phyloP scores from a whole-genome alignment of 92 coral and sea anemone genomes.

The Ricordea florida region DNA sequence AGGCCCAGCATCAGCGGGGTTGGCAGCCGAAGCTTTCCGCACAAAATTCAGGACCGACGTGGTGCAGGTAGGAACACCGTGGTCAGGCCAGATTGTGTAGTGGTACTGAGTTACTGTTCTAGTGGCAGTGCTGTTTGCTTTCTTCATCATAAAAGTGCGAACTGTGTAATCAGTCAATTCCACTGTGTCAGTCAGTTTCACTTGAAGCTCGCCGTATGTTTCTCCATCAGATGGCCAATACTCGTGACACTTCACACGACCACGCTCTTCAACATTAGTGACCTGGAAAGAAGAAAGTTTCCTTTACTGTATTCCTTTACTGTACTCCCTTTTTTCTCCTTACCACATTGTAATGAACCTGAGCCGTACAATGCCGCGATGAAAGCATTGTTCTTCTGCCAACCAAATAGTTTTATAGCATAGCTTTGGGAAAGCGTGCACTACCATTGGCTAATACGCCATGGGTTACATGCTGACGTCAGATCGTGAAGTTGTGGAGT shows the following conservation, averaged over 20 bases:
- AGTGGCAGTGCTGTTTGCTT: constrained; percentile 58
- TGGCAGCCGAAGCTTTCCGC: constrained; percentile 85
- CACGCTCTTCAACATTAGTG: constrained; percentile 88
- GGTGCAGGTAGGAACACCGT: constrained; percentile 89
- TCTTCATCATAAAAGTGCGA: constrained; percentile 70
- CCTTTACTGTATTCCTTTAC: too few species aligned
- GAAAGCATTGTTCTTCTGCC: too few species aligned
- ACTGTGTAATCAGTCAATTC: constrained; percentile 88
- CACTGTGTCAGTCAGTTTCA: constrained; percentile 66
- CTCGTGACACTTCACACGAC: constrained; percentile 90
- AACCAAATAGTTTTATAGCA: too few species aligned
- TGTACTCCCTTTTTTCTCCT: too few species aligned
- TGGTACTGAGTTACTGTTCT: constrained; percentile 83
- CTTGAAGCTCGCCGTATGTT: constrained; percentile 64
- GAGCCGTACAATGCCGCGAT: too few species aligned
- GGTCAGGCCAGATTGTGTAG: constrained; percentile 99
- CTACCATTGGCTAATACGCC: too few species aligned
- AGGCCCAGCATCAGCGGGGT: constrained; percentile 91
- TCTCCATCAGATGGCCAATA: constrained; percentile 84
- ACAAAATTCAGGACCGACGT: constrained; percentile 93
- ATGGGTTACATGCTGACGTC: too few species aligned
- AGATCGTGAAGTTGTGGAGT: too few species aligned
- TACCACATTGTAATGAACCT: too few species aligned
- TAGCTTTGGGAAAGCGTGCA: too few species aligned
- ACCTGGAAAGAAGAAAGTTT: too few species aligned